Evolutionary conservation across 2,888 invertebrate species (phyloP), one percentile per base, ranked within the genome.

Genomic region (Protonemura montana): DNA sequence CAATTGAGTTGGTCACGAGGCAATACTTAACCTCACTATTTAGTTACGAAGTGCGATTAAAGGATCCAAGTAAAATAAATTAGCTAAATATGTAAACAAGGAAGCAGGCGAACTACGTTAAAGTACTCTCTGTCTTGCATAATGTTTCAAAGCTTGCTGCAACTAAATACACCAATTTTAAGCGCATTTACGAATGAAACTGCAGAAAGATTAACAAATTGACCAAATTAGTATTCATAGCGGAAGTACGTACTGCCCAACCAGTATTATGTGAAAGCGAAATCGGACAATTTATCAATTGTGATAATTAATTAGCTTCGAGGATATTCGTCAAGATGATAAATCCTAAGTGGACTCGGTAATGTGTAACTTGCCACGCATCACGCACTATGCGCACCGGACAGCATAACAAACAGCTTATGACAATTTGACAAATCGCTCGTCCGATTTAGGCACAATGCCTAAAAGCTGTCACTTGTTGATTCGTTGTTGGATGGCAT

Each of bases 391-490:
- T 21, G 59, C 41, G 21, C 59, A 59, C 1, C 5, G 35, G 59
- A 59, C 59, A 59, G 59, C 13, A 59, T 13, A 7, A 59, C 59
- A 59, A 59, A n/a, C n/a, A n/a, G 21, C 59, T 59, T 16, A 59
- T 59, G 59, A 13, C 59, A 35, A 35, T 59, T 59, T 59, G 59
- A 59, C 59, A 59, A 59, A 59, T 59, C 59, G 59, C 59, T 13
- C 59, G 21, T 21, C 59, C 6, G 59, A 59, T 7, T 59, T 21
- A 59, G 16, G 59, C 21, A 59, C 21, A 1, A 2, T 21, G 59
- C 59, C 59, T 10, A 13, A 59, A 59, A 78, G 27, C 78, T 78
- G 78, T 78, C 78, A 78, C 78, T 78, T 21, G 78, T 78, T 78
- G 78, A 78, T 78, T 27, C 78, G 28, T 25, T 2, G 78, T n/a